phyloP scores from a whole-genome alignment of 1,140 invertebrate species.

The Ips nitidus region DNA sequence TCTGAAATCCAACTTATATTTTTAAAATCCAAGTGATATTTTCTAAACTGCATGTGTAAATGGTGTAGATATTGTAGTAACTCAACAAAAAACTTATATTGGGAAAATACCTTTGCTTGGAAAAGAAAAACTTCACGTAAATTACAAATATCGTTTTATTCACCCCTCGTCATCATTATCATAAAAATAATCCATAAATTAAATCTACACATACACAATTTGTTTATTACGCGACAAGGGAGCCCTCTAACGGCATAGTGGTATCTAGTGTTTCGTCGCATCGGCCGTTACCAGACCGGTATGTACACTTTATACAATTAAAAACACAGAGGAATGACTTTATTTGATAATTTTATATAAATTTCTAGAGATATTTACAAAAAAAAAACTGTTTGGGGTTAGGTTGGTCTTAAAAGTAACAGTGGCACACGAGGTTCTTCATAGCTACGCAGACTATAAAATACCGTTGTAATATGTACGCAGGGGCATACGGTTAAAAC shows the following conservation, averaged over 20 bases:
- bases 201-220: slow-evolving; percentile 25
- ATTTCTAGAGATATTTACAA: too few relatives aligned
- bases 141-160: slow-evolving; percentile 29
- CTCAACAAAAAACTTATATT: too few relatives aligned
- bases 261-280: slow-evolving; percentile 5
- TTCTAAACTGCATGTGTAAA: too few relatives aligned
- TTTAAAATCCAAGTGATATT: too few relatives aligned
- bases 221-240: not conserved
- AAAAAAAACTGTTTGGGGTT: too few relatives aligned
- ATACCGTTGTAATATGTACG: not conserved
- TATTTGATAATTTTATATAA: too few relatives aligned
- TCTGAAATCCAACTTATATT: too few relatives aligned
- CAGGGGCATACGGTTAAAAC: not conserved
- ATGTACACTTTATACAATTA: slow-evolving; percentile 1
- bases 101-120: too few relatives aligned
- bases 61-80: too few relatives aligned
- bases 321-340: not conserved
- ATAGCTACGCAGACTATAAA: not conserved
- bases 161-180: slow-evolving; percentile 8
- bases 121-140: not conserved
- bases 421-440: not conserved
- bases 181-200: slow-evolving; percentile 33
- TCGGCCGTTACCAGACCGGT: not conserved
- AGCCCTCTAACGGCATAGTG: not conserved
- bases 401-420: not conserved